Evolutionary conservation across 64 coral and sea anemone genomes (phyloP), one percentile per base, ranked within the genome.

Genomic region (Porites lutea): DNA sequence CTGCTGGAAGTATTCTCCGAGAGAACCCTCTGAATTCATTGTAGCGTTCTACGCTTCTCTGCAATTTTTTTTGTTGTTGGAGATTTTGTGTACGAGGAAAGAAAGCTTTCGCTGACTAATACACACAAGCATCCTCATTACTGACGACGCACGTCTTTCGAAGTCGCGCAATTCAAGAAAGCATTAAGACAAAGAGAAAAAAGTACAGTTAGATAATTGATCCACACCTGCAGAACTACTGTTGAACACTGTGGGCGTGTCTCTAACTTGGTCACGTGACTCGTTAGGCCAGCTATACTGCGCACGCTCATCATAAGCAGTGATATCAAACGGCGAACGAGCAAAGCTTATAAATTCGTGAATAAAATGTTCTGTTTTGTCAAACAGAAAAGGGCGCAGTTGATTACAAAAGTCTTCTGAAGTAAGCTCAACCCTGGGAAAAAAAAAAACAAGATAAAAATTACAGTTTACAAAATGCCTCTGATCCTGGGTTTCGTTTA

Each of bases 321-420:
- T 82, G 78, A 99, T 79, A 67, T 99, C 97, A 53, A 92, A 99
- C 6, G 97, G 97, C 18, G 97, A 92, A 14, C 91, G 94, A 72
- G 97, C 97, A 93, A 96, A 99, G 16, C 79, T 91, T 18, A 83
- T 48, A 72, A 99, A 93, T 79, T 99, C 97, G 65, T 99, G 94
- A 72, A 92, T 52, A 75, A 99, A 99, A 20, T 96, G 97, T 0
- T 99, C 90, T 50, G 97, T 91, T 86, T 87, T 93, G 8, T 96
- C 87, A 82, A 91, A 93, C 23, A 99, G 77, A 52, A 96, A 99
- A 4, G 90, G 91, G 13, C 68, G 82, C 46, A 99, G 59, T 10
- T 99, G 94, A 15, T 84, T 69, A 23, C 47, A 62, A 86, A 99
- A 96, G 59, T 93, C 87, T 15, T 93, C 87, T 61, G 94, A 96